Conservation (phyloP, 1,140 invertebrate genomes). For the Matsumurasca onukii region DNA sequence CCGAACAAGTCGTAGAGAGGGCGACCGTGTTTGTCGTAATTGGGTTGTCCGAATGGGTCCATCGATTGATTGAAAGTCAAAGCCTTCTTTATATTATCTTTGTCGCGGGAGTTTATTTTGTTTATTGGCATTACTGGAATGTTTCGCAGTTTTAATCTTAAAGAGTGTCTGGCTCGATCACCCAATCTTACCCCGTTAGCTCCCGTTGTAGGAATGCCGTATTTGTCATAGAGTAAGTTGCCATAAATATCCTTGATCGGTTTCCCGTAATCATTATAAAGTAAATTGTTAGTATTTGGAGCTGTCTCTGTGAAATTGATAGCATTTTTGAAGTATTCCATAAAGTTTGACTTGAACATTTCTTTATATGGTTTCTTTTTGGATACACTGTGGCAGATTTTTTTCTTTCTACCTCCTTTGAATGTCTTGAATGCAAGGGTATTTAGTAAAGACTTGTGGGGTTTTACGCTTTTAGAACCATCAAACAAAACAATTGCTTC, state of each 20-base stretch:
- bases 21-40: constrained; percentile 31
- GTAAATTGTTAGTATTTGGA: not conserved
- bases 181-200: constrained; percentile 18
- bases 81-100: not conserved
- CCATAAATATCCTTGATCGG: constrained; percentile 17
- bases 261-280: constrained; percentile 23
- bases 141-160: constrained; percentile 8
- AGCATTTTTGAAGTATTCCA: constrained; percentile 1
- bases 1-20: constrained; percentile 27
- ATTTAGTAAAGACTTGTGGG: not conserved
- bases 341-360: constrained; percentile 4
- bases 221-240: constrained; percentile 28
- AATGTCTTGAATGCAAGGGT: not conserved
- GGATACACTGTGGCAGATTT: not conserved
- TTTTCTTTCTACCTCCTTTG: too few species aligned
- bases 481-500: constrained; percentile 1
- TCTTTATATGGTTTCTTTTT: constrained; percentile 2
- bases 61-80: not conserved
- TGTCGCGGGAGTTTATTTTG: not conserved
- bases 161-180: constrained; percentile 4
- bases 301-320: not conserved
- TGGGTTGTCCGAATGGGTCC: constrained; percentile 13
- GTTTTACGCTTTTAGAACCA: constrained; percentile 1
- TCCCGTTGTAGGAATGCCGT: constrained; percentile 30
- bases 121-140: constrained; percentile 15